Evolutionary conservation across 2,888 invertebrate species (phyloP).

Genomic region (Chesias legatella): DNA sequence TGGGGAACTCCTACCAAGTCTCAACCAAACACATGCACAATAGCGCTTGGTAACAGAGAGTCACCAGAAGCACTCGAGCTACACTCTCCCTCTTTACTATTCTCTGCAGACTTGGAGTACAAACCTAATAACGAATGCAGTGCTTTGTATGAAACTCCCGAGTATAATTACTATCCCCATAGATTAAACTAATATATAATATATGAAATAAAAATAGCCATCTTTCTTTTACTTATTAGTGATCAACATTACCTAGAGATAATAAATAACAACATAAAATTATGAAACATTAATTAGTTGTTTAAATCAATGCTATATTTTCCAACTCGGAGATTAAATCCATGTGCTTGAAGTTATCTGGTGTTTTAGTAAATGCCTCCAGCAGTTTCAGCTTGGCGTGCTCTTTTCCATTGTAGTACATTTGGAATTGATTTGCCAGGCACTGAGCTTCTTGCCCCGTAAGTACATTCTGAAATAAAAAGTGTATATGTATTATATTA

Average conservation of each 20-base stretch:
- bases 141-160: slow-evolving; percentile 46
- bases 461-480: slow-evolving; percentile 80
- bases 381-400: slow-evolving; percentile 82
- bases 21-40: not conserved
- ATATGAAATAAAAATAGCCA: not conserved
- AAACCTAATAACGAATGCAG: not conserved
- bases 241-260: not conserved
- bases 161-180: slow-evolving; percentile 61
- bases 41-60: no score
- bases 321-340: slow-evolving; percentile 89
- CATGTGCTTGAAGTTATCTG: slow-evolving; percentile 90
- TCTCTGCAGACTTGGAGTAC: no score
- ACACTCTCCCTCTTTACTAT: no score
- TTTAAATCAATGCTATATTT: slow-evolving; percentile 70
- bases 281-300: not conserved
- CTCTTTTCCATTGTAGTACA: slow-evolving; percentile 88
- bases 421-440: slow-evolving; percentile 90
- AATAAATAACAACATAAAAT: not conserved
- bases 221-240: not conserved
- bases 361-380: slow-evolving; percentile 84
- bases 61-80: not conserved
- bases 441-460: slow-evolving; percentile 90
- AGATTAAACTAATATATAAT: slow-evolving; percentile 43
- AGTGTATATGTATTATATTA: no score
- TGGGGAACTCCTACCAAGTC: not conserved